phyloP scores from a whole-genome alignment of 2,888 invertebrate genomes.

The Mellilla xanthometata region DNA sequence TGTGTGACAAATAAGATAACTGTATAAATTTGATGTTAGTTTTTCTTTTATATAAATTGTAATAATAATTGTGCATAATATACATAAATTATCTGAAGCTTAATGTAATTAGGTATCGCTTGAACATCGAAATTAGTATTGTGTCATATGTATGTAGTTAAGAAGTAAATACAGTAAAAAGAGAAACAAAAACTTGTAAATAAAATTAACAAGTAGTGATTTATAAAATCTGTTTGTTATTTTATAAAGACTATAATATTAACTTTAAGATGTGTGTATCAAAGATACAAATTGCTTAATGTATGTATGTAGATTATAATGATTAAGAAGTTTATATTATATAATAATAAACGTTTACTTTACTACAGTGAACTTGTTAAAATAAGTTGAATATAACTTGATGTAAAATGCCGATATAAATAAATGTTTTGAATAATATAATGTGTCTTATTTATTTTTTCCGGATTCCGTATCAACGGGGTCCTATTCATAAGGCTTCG shows the following conservation, averaged over 20 bases:
- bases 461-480: too few relatives aligned
- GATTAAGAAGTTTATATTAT: too few relatives aligned
- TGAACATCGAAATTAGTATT: conserved; percentile 28
- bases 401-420: conserved; percentile 23
- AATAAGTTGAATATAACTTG: conserved; percentile 7
- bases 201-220: neutral
- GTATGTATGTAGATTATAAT: conserved; percentile 1
- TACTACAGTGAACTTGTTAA: conserved; percentile 16
- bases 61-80: conserved; percentile 2
- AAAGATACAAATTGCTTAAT: conserved; percentile 23
- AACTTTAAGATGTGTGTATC: conserved; percentile 20
- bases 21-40: conserved; percentile 6
- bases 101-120: conserved; percentile 5
- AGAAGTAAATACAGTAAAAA: too few relatives aligned
- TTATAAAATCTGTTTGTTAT: conserved; percentile 12
- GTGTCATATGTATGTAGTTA: conserved; percentile 5
- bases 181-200: neutral
- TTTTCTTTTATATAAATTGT: too few relatives aligned
- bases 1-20: conserved; percentile 23
- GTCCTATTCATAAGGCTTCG: too few relatives aligned
- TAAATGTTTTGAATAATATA: conserved; percentile 31
- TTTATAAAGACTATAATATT: conserved; percentile 24
- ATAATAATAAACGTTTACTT: conserved; percentile 8
- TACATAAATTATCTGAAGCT: neutral
- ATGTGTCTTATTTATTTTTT: neutral